These are phyloP conservation scores for Protomyctophum bolini DNA, from an alignment of 2,113 vertebrate species.

Conservation along the genomic window DNA sequence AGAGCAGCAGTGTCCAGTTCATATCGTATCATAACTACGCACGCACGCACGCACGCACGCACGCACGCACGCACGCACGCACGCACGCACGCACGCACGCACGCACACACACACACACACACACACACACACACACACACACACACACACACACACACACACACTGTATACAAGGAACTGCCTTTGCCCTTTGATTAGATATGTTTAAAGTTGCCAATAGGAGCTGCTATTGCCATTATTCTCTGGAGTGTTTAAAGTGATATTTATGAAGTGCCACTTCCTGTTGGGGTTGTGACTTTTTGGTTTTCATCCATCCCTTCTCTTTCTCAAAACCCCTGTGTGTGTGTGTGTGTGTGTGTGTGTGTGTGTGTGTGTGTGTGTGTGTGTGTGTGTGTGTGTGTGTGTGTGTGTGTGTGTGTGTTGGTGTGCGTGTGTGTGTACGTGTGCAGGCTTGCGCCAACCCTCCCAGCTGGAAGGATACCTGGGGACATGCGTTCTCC, in stretches of 20 bases:
- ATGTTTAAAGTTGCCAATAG: too few relatives aligned
- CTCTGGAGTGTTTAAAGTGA: conserved; percentile 35
- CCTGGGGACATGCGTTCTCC: conserved; percentile 84
- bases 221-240: too few relatives aligned
- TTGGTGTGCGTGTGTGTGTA: conserved; percentile 28
- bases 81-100: too few relatives aligned
- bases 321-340: conserved; percentile 4
- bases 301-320: conserved; percentile 1
- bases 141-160: too few relatives aligned
- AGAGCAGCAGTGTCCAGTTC: neutral
- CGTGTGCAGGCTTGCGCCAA: conserved; percentile 79
- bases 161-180: too few relatives aligned
- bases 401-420: conserved; percentile 31
- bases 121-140: too few relatives aligned
- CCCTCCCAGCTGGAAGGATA: conserved; percentile 85
- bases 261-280: conserved; percentile 36
- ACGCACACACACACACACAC: too few relatives aligned
- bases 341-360: too few relatives aligned
- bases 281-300: neutral
- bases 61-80: neutral
- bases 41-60: conserved; percentile 30
- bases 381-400: conserved; percentile 24
- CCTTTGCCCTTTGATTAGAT: too few relatives aligned
- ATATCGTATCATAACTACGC: conserved; percentile 39
- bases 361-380: conserved; percentile 36